phyloP scores from a whole-genome alignment of 2,888 invertebrate genomes.

The Cantharis lateralis region DNA sequence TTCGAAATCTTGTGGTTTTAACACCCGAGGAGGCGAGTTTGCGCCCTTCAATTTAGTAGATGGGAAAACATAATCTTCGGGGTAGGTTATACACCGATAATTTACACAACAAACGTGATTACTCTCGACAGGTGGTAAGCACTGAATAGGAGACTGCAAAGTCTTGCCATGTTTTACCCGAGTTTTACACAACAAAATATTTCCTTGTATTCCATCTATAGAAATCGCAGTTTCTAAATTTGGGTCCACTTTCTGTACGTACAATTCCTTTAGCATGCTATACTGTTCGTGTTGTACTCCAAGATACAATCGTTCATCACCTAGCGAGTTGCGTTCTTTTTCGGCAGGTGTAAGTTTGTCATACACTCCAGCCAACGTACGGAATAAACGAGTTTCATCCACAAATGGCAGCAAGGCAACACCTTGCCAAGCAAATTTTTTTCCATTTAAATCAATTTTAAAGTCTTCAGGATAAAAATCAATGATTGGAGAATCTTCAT shows the following conservation, averaged over 20 bases:
- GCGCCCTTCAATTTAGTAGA: constrained; percentile 70
- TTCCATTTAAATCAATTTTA: constrained; percentile 97
- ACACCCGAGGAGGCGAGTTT: constrained; percentile 72
- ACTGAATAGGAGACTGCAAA: constrained; percentile 69
- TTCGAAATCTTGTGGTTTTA: constrained; percentile 77
- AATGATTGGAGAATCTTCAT: constrained; percentile 91
- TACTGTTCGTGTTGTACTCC: constrained; percentile 72
- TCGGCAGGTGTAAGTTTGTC: constrained; percentile 80
- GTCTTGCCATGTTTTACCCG: constrained; percentile 69
- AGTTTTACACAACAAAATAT: constrained; percentile 73
- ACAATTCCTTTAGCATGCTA: constrained; percentile 71
- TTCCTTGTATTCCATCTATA: constrained; percentile 84
- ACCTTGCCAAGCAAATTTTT: constrained; percentile 99
- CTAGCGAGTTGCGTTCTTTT: constrained; percentile 83
- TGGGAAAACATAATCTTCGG: constrained; percentile 76
- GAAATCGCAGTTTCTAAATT: constrained; percentile 65
- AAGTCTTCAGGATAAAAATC: constrained; percentile 99
- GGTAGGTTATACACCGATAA: constrained; percentile 80
- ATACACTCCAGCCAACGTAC: constrained; percentile 82
- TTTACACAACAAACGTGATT: constrained; percentile 70
- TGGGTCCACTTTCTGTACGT: constrained; percentile 60
- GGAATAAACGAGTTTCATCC: constrained; percentile 86
- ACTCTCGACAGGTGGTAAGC: constrained; percentile 64
- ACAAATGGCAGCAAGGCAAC: constrained; percentile 98
- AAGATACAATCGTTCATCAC: constrained; percentile 90